These are phyloP conservation scores for Dicerorhinus sumatrensis DNA, from an alignment of 2,113 vertebrate genomes.

Conservation along the genomic window DNA sequence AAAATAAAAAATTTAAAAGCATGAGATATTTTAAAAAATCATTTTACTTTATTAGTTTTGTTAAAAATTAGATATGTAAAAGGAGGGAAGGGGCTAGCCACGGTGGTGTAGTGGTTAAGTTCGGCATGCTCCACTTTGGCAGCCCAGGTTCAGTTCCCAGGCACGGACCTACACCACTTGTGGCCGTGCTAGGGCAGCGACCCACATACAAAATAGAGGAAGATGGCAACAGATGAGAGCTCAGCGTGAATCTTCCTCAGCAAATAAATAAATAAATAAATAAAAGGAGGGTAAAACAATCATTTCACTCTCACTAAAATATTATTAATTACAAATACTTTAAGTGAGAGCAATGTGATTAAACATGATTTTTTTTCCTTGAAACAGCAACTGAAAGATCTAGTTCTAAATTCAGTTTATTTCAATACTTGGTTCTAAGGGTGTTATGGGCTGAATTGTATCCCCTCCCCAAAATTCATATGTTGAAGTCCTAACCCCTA, in stretches of 20 bases:
- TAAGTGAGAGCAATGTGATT: not conserved
- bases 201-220: too few species aligned
- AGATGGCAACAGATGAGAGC: too few species aligned
- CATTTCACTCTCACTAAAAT: not conserved
- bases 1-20: conserved; percentile 1
- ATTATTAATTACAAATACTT: not conserved
- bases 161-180: too few species aligned
- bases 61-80: conserved; percentile 18
- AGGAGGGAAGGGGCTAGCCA: not conserved
- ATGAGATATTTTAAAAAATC: not conserved
- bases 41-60: not conserved
- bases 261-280: too few species aligned
- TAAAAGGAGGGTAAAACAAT: not conserved
- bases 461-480: not conserved
- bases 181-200: too few species aligned
- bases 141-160: too few species aligned
- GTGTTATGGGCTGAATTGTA: not conserved
- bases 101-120: too few species aligned
- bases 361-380: not conserved
- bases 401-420: conserved; percentile 32
- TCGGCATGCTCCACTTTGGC: too few species aligned
- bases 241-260: too few species aligned
- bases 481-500: not conserved
- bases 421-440: not conserved
- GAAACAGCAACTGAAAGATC: not conserved